A percentile compares a stretch with the other conserved stretches of the same genome.
phyloP scores from a whole-genome alignment of 2,888 invertebrate species.

The Drosophila bunnanda region DNA sequence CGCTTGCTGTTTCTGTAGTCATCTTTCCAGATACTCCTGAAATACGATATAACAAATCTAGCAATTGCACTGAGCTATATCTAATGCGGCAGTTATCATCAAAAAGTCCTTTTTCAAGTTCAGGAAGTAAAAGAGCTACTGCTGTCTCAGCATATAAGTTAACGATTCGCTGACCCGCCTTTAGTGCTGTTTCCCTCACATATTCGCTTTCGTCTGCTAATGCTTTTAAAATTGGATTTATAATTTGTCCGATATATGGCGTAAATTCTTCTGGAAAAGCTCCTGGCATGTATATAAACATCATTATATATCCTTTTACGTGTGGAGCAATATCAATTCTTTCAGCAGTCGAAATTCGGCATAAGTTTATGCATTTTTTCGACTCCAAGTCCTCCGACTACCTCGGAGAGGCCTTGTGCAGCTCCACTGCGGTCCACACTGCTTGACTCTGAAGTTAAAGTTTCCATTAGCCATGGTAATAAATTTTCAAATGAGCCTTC shows the following conservation, averaged over 20 bases:
- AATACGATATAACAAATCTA: conserved; percentile 97
- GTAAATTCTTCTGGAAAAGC: conserved; percentile 98
- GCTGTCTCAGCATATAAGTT: conserved; percentile 98
- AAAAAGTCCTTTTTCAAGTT: conserved; percentile 96
- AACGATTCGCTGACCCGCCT: conserved; percentile 98
- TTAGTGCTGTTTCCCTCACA: conserved; percentile 97
- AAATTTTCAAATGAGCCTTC: conserved; percentile 98
- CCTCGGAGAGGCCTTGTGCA: conserved; percentile 97
- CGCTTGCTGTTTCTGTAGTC: conserved; percentile 98
- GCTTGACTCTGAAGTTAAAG: conserved; percentile 96
- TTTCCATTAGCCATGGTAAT: conserved; percentile 99
- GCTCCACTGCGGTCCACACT: conserved; percentile 98
- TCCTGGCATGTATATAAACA: conserved; percentile 99
- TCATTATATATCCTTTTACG: conserved; percentile 99
- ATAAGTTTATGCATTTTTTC: conserved; percentile 98
- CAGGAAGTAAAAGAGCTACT: conserved; percentile 95
- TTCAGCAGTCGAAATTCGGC: conserved; percentile 97
- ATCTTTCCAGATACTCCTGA: conserved; percentile 99
- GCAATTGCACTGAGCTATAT: conserved; percentile 95
- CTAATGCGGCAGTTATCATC: conserved; percentile 99
- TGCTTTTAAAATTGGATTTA: conserved; percentile 98
- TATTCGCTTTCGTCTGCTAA: conserved; percentile 99
- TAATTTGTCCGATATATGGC: conserved; percentile 97
- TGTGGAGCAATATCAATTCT: conserved; percentile 97
- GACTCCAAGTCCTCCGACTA: conserved; percentile 97